phyloP scores from a whole-genome alignment of 2,888 invertebrate genomes.

The Luperina testacea region DNA sequence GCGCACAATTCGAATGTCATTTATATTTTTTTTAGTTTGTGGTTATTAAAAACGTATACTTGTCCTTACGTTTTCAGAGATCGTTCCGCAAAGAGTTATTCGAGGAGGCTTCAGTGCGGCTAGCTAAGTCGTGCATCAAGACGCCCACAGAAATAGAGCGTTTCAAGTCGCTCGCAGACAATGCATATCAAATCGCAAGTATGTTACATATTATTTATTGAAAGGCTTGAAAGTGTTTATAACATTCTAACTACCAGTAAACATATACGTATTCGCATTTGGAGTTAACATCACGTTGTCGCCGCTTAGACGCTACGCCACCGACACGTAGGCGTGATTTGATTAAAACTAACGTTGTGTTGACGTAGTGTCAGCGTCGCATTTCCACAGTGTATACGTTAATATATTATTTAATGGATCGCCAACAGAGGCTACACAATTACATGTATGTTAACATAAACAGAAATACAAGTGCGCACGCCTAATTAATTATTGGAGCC shows the following conservation, averaged over 20 bases:
- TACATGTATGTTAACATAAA: background rate
- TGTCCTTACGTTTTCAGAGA: conserved; percentile 89
- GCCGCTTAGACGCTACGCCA: background rate
- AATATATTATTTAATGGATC: background rate
- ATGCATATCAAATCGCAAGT: conserved; percentile 94
- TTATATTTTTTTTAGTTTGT: background rate
- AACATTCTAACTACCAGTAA: background rate
- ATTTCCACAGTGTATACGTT: background rate
- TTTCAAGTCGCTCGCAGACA: conserved; percentile 94
- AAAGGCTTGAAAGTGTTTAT: background rate
- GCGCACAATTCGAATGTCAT: background rate
- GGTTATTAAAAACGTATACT: background rate
- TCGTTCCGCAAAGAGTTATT: conserved; percentile 98
- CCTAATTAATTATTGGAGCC: background rate
- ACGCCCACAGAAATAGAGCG: conserved; percentile 95
- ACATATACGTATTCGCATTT: background rate
- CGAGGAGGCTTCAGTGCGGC: conserved; percentile 95
- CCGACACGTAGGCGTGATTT: background rate
- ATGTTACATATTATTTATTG: conserved; percentile 50
- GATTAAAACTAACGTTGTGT: background rate
- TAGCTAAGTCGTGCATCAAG: conserved; percentile 96
- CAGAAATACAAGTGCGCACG: background rate
- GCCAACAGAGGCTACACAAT: background rate
- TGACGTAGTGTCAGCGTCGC: background rate
- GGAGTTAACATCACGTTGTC: background rate